Base-by-base conservation (phyloP, 2,797 vertebrate genomes). In the Pachyuromys duprasi region DNA sequence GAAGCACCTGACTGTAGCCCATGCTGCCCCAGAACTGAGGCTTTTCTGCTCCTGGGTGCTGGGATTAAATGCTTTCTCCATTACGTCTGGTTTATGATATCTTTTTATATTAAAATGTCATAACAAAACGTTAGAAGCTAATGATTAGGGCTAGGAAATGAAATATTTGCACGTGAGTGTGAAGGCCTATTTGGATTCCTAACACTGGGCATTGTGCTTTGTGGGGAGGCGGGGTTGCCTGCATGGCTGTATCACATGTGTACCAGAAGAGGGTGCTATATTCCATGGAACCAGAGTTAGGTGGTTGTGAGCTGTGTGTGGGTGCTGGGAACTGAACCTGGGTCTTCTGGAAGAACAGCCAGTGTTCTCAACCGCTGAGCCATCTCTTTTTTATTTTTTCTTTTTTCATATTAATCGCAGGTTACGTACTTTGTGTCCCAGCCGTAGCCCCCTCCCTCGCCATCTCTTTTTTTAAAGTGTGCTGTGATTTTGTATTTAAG, bases 401-500 rank as follows among this genome's bases (percentile, higher is more conserved):
- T n/a, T n/a, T n/a, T n/a, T n/a, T n/a, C n/a, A n/a, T n/a, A n/a
- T n/a, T n/a, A n/a, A n/a, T n/a, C n/a, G n/a, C n/a, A n/a, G n/a
- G n/a, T n/a, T n/a, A n/a, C n/a, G n/a, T n/a, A n/a, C n/a, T n/a
- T n/a, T n/a, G n/a, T n/a, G n/a, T n/a, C n/a, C n/a, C n/a, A n/a
- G n/a, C n/a, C n/a, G n/a, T n/a, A n/a, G n/a, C n/a, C n/a, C n/a
- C n/a, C n/a, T n/a, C n/a, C n/a, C n/a, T 12, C 17, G 15, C 45
- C 75, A 49, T 17, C 20, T 78, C 31, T 7, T 18, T 83, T 15
- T 75, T 42, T 69, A 62, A 26, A 75, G 69, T 75, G 3, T 1
- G 62, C 63, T 89, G 31, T 93, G 2, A 24, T 82, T 87, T 36
- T 89, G 24, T 89, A 14, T 90, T 96, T 81, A 9, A 24, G 69